Base-by-base conservation (phyloP, 2,888 invertebrate species). In the Synergus umbraculus region DNA sequence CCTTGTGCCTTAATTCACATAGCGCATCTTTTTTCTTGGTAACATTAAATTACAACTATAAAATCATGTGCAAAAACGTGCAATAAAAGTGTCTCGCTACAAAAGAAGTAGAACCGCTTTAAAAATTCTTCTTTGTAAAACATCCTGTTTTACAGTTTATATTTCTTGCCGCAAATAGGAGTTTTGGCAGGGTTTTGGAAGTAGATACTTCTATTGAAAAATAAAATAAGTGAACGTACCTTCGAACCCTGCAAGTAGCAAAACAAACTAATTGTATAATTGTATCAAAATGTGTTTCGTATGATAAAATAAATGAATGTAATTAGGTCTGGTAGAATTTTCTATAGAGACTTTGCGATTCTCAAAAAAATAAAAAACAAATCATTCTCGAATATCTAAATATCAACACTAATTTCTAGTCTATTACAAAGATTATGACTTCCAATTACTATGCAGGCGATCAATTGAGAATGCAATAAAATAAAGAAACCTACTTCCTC, bases 401-500 rank as follows among this genome's bases (percentile, higher is more conserved):
- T 18, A 15, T 60, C 10, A n/a, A 78, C 12, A 41, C 18, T 78
- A 44, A 18, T 58, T 41, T 66, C 69, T 65, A 58, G 13, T 64
- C 69, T 69, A 69, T 37, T 67, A 10, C 15, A 22, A 67, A 67
- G 44, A 73, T 43, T 64, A 37, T 63, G 15, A 29, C n/a, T 78
- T 78, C 37, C 54, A 66, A 78, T 29, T 54, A 77, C 63, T 41
- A 82, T 79, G 79, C 15, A 80, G 67, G 54, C 4, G 22, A 69
- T 22, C 73, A 78, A 76, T 44, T 77, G 76, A 54, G 58, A 77
- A 18, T 18, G 54, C 63, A 65, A 29, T 18, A 29, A 67, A 73
- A 54, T 54, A 10, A 37, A 54, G 29, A 80, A 79, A 92, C 93
- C 93, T 93, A 97, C 98, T 96, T 98, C 98, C 93, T 98, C 98